Evolutionary conservation across 1,140 invertebrate species (phyloP), one percentile per base, ranked within the genome.

Genomic region (Drosophila prosaltans): DNA sequence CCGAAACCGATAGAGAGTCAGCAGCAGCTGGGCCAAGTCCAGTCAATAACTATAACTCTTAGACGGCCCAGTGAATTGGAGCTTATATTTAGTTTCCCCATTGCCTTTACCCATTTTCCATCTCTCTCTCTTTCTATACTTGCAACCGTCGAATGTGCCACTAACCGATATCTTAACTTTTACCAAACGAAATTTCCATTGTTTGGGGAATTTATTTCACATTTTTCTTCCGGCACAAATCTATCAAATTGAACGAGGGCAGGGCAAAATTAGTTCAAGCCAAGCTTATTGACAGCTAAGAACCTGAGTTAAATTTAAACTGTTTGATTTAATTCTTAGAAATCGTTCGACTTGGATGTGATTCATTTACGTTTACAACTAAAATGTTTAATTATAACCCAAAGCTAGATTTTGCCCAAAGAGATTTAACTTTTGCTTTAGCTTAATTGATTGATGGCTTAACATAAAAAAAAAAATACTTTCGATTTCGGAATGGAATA

Each of bases 91-190:
- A 67, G 72, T 65, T 70, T 54, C 36, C 40, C 28, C 26, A 51
- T 51, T 16, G 21, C 45, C 45, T 24, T 7, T 48, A 48, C 21
- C 45, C 43, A 48, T 48, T 9, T 45, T 16, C 9, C 9, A 5
- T 26, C 32, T 8, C 57, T 41, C 41, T 60, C 45, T 26, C 24
- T 11, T 41, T 48, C 48, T 65, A 32, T 43, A 48, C 39, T 59
- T 41, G 55, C 54, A 66, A 61, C 69, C 45, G 26, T 45, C 65
- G 63, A 73, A 69, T 89, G 86, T 88, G 70, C 80, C 77, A 90
- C 78, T 90, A 88, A 90, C 88, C 88, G 88, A 90, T 91, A 91
- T 90, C 74, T 79, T 69, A 79, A 77, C 88, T 91, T 84, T 90
- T 90, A 90, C 82, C 80, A 74, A 72, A 55, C 70, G 57, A 40